Evolutionary conservation across 2,797 vertebrate species (phyloP).

Genomic region (Capromys pilorides): DNA sequence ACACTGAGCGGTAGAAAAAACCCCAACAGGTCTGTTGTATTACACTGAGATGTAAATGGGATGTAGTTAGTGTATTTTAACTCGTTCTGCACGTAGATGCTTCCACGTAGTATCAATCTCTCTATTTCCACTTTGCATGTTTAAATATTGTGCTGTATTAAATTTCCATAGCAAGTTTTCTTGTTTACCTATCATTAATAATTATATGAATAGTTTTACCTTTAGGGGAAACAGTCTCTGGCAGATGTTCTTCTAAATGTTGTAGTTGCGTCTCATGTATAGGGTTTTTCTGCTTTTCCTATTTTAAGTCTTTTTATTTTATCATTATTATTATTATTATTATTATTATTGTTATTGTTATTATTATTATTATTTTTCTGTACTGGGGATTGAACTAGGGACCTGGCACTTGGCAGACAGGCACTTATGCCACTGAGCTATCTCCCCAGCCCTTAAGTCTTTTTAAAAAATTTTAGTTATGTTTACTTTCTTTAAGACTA

Average conservation of each 20-base stretch:
- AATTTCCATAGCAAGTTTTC: constrained; percentile 77
- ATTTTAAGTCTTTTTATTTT: background rate
- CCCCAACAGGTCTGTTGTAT: background rate
- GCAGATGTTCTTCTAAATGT: constrained; percentile 11
- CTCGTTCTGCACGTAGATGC: background rate
- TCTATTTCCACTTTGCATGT: background rate
- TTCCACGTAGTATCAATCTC: background rate
- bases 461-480: constrained; percentile 35
- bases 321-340: too few species aligned
- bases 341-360: too few species aligned
- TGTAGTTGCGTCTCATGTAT: constrained; percentile 34
- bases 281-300: background rate
- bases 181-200: constrained; percentile 69
- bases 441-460: background rate
- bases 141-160: constrained; percentile 59
- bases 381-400: too few species aligned
- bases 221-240: background rate
- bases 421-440: too few species aligned
- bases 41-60: background rate
- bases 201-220: constrained; percentile 68
- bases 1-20: background rate
- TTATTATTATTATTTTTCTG: too few species aligned
- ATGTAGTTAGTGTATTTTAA: background rate
- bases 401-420: too few species aligned
- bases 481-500: constrained; percentile 32